Percentiles rank a stretch among this genome's conserved stretches.
phyloP scores from a whole-genome alignment of 2,797 vertebrate genomes.

The Furcifer pardalis region DNA sequence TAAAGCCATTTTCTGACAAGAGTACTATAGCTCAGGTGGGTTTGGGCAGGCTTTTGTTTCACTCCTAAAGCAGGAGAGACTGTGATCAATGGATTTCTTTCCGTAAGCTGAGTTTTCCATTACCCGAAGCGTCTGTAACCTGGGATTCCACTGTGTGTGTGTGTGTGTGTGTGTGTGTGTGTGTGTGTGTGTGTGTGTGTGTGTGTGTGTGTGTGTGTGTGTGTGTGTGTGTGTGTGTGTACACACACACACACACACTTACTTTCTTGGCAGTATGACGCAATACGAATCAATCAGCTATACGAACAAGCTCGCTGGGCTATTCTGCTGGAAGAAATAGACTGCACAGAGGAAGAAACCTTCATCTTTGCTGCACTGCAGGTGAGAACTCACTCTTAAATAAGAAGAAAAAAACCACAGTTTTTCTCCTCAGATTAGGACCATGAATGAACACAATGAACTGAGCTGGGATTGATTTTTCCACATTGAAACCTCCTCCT shows the following conservation, averaged over 20 bases:
- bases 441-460: conserved; percentile 36
- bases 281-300: conserved; percentile 94
- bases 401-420: conserved; percentile 41
- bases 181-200: too few relatives aligned
- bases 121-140: too few relatives aligned
- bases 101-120: too few relatives aligned
- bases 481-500: neutral
- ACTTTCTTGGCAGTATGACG: conserved; percentile 86
- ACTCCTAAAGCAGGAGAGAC: neutral
- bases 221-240: too few relatives aligned
- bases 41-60: neutral
- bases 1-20: neutral
- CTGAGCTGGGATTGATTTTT: conserved; percentile 2
- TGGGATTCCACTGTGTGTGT: too few relatives aligned
- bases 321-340: conserved; percentile 94
- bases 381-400: conserved; percentile 76
- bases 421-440: conserved; percentile 30
- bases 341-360: conserved; percentile 98
- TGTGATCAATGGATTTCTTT: too few relatives aligned
- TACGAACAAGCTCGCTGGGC: conserved; percentile 97
- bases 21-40: neutral
- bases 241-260: too few relatives aligned
- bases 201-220: too few relatives aligned
- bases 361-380: conserved; percentile 96
- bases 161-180: too few relatives aligned